Percentiles rank a stretch among this genome's conserved stretches.
Conservation (phyloP, 2,888 invertebrate species). For the Hyposoter dolosus region DNA sequence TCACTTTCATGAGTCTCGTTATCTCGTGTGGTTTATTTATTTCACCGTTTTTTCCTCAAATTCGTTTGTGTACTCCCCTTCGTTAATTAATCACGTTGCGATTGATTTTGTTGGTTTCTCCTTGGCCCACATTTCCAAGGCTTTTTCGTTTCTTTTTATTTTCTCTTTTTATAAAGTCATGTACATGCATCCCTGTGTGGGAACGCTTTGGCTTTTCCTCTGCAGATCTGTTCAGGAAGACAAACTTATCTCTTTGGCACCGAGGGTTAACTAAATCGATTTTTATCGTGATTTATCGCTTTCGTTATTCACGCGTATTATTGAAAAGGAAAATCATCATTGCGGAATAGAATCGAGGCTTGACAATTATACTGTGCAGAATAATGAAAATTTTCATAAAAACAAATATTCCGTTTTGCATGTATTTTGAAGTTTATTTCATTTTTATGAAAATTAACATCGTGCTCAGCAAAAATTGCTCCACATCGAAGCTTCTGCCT, state of each 20-base stretch:
- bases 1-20: conserved; percentile 9
- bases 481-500: too few relatives aligned
- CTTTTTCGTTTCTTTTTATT: not conserved
- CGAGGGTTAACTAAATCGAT: conserved; percentile 17
- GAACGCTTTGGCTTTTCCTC: conserved; percentile 24
- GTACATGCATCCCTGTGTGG: conserved; percentile 17
- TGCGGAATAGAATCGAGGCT: too few relatives aligned
- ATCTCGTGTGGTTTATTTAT: not conserved
- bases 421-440: too few relatives aligned
- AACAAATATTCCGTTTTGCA: too few relatives aligned
- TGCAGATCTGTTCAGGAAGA: conserved; percentile 52
- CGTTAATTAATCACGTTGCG: conserved; percentile 11
- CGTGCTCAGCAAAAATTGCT: too few relatives aligned
- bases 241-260: conserved; percentile 61
- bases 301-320: not conserved
- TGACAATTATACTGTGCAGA: too few relatives aligned
- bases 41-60: not conserved
- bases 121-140: conserved; percentile 8
- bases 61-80: conserved; percentile 15
- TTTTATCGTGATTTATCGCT: not conserved
- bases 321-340: too few relatives aligned
- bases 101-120: conserved; percentile 18
- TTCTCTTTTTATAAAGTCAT: not conserved
- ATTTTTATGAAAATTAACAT: too few relatives aligned
- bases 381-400: too few relatives aligned